Base-by-base conservation (phyloP, 1,140 invertebrate species). In the Proales similis region DNA sequence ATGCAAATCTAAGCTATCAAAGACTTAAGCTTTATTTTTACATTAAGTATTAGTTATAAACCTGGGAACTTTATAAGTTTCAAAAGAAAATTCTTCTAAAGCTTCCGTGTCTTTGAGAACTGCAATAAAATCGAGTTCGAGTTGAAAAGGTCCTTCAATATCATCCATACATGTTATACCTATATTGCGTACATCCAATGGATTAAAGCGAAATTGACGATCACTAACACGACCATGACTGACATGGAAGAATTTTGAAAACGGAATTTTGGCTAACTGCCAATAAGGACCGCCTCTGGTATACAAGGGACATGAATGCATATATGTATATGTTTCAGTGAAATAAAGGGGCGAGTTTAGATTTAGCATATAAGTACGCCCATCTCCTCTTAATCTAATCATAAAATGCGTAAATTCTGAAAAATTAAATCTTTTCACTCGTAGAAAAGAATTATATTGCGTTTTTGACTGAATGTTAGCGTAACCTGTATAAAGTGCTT, bases 251-350 rank as follows among this genome's bases (percentile, higher is more conserved):
- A 96, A 96, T 75, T 91, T 93, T 4, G 89, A 90, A 78, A 97
- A 92, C 17, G 93, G 93, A 69, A 97, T 88, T 84, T 84, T 87
- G 1, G 84, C 81, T 62, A 83, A 76, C 78, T 96, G 91, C 92
- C 92, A 96, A 72, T 95, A 93, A 6, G 92, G 92, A 0, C 92
- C 92, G 42, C 92, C 92, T 75, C 88, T 81, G 0, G 92, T 97
- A 70, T 84, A 88, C 0, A 96, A 70, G 0, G 84, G 78, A 76
- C 84, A 94, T 67, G 82, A 79, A 71, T 84, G 90, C 14, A 85
- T 79, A 76, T 94, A 87, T 72, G 88, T 84, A 84, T 85, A 90
- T 11, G 78, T 78, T 7, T 91, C 71, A 72, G 94, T 89, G 68
- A 81, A 86, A 49, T 81, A 80, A 11, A 83, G 83, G 26, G 72